Conservation (phyloP, 2,113 vertebrate genomes). For the Lamprologus callipterus region DNA sequence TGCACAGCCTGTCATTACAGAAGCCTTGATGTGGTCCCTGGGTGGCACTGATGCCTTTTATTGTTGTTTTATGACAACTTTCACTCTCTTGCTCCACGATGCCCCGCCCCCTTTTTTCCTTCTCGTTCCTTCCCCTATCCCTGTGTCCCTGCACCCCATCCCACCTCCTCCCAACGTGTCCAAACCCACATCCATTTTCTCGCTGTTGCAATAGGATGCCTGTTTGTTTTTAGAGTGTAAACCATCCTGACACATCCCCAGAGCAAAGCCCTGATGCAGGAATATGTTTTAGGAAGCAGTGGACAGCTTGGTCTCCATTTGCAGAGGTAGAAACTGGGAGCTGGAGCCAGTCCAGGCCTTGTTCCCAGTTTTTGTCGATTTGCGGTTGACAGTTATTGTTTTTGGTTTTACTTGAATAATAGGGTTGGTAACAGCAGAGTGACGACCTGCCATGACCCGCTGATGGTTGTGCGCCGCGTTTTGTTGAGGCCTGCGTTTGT, state of each 20-base stretch:
- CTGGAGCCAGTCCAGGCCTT: constrained; percentile 4
- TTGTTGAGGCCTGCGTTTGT: not conserved
- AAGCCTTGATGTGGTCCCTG: constrained; percentile 69
- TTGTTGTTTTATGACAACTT: constrained; percentile 67
- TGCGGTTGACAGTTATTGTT: constrained; percentile 43
- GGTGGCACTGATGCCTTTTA: constrained; percentile 64
- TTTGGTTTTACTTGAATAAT: constrained; percentile 31
- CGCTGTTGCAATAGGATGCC: constrained; percentile 35
- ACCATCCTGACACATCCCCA: constrained; percentile 38
- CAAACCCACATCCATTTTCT: constrained; percentile 55
- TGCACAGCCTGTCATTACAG: constrained; percentile 65
- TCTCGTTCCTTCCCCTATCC: not conserved
- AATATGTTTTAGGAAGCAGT: not conserved
- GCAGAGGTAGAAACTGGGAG: not conserved
- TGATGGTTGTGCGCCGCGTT: not conserved
- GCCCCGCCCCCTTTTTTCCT: not conserved
- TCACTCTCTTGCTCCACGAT: constrained; percentile 39
- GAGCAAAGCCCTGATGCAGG: constrained; percentile 19
- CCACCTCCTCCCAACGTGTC: not conserved
- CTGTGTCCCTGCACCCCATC: not conserved
- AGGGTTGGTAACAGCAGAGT: not conserved
- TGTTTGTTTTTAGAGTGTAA: constrained; percentile 58
- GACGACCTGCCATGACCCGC: not conserved
- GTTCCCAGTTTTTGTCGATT: constrained; percentile 1
- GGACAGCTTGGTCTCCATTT: not conserved